These are phyloP conservation scores for Sympetrum striolatum DNA, from an alignment of 2,888 invertebrate species.

Conservation along the genomic window DNA sequence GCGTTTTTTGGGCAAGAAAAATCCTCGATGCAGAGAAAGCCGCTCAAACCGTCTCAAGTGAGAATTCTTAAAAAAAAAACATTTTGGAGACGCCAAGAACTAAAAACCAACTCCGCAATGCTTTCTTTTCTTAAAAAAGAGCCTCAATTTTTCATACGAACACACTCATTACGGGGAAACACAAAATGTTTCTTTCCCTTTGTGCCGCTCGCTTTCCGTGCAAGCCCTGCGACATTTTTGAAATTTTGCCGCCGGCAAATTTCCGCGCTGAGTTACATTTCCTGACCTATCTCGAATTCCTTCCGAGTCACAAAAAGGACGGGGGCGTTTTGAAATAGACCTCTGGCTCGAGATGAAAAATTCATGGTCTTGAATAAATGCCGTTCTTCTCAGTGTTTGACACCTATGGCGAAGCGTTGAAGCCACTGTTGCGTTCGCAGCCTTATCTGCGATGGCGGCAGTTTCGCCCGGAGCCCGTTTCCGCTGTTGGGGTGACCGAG, in stretches of 20 bases:
- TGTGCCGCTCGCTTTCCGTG: no score
- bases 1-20: no score
- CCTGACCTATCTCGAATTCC: neutral
- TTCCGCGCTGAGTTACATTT: neutral
- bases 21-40: no score
- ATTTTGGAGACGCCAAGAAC: no score
- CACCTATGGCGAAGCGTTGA: neutral
- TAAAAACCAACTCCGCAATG: no score
- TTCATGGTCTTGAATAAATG: neutral
- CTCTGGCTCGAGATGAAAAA: neutral
- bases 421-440: neutral
- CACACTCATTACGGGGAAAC: no score
- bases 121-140: no score
- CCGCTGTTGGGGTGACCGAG: neutral
- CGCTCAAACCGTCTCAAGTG: no score
- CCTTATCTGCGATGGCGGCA: neutral
- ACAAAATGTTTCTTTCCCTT: no score
- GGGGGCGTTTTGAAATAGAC: neutral
- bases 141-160: no score
- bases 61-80: no score
- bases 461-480: neutral
- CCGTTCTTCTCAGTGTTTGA: neutral
- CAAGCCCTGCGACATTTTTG: neutral
- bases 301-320: neutral
- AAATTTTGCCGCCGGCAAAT: neutral